Percentiles rank a stretch among this genome's conserved stretches.
Evolutionary conservation across 2,888 invertebrate species (phyloP).

Genomic region (Cordilura impudica): DNA sequence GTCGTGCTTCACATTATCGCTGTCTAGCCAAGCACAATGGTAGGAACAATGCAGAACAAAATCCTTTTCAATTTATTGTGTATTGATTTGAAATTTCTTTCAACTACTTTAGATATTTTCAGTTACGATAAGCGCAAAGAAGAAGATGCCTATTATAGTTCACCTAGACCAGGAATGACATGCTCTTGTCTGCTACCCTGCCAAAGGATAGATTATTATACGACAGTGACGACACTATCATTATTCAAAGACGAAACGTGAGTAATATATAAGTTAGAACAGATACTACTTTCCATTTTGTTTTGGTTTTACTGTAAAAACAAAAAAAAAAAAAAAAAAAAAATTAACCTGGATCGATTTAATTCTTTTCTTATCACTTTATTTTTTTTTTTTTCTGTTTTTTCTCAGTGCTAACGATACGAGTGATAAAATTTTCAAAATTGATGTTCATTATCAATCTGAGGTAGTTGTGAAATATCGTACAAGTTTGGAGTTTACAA

Average conservation of each 20-base stretch:
- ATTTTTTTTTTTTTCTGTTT: neutral
- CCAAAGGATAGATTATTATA: constrained; percentile 71
- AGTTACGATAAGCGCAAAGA: constrained; percentile 71
- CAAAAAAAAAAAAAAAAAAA: neutral
- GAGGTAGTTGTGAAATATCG: constrained; percentile 76
- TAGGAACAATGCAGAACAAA: constrained; percentile 40
- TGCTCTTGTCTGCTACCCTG: constrained; percentile 74
- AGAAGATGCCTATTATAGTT: constrained; percentile 71
- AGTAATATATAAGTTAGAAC: neutral
- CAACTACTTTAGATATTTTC: constrained; percentile 69
- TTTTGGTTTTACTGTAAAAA: neutral
- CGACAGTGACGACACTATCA: constrained; percentile 68
- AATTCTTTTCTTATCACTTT: neutral
- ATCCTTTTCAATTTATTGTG: neutral
- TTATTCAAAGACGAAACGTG: constrained; percentile 60
- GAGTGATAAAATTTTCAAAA: constrained; percentile 65
- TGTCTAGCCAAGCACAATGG: constrained; percentile 72
- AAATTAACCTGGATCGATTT: neutral
- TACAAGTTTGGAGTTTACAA: constrained; percentile 77
- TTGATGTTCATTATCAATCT: constrained; percentile 78
- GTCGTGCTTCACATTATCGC: constrained; percentile 69
- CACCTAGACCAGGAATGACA: constrained; percentile 72
- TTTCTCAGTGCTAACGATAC: constrained; percentile 57
- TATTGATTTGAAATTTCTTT: neutral
- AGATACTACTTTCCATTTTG: neutral